Base-by-base conservation (phyloP, 2,113 vertebrate species). In the Leiothrix lutea region DNA sequence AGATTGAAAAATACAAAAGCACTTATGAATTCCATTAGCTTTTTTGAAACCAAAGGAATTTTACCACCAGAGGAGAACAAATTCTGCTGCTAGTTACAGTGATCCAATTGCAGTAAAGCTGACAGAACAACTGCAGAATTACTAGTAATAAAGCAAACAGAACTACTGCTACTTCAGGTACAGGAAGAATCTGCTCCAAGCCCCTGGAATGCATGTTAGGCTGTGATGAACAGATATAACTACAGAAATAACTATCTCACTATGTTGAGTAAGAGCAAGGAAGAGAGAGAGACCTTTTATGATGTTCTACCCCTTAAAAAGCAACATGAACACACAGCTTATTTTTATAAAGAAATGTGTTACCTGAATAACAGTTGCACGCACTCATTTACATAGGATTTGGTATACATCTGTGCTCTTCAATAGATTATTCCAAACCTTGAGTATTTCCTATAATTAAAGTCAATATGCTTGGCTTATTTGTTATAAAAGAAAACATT, bases 371-470 rank as follows among this genome's bases (percentile, higher is more conserved):
- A 92, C 13, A 92, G 90, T 77, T 74, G n/a, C 25, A 92, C 16
- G 28, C 15, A 3, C 31, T 82, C 25, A 72, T 95, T 94, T 95
- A 82, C 83, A 69, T 45, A 87, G 75, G 56, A 90, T 95, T 93
- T 86, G n/a, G 82, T 80, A 83, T 78, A 95, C 79, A 73, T 88
- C 82, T 95, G 71, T 73, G 54, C 78, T 95, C 58, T 92, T 94
- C 90, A 90, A 80, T 2, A 92, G 51, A 83, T 74, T 88, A 92
- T 73, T 96, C 78, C 64, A 97, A 86, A 94, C 38, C 36, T 70
- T 35, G 25, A 94, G 36, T 83, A 88, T 90, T 95, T 95, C 15
- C 57, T 80, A 78, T 86, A 88, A 90, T 95, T 93, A 93, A 70
- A 78, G 82, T 45, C 90, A 96, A 86, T 78, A 94, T 71, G 56